Percentiles rank a stretch among this genome's conserved stretches.
Conservation (phyloP, 2,888 invertebrate species). For the Nycteola revayana region DNA sequence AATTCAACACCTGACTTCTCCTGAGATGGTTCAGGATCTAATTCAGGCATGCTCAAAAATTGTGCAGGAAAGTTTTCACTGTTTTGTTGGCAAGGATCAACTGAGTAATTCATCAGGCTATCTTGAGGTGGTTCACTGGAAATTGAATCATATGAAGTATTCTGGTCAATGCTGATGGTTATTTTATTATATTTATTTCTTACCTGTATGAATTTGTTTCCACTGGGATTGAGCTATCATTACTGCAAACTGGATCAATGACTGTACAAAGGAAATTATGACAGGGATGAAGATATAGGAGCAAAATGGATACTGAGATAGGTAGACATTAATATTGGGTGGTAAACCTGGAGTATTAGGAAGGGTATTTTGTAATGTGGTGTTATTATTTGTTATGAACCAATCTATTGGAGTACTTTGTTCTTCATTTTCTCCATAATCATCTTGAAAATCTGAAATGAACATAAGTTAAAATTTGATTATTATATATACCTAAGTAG, state of each 20-base stretch:
- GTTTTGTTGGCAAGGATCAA: conserved; percentile 50
- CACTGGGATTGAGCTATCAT: conserved; percentile 15
- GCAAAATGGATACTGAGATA: conserved; percentile 4
- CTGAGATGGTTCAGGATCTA: conserved; percentile 50
- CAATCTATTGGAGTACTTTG: conserved; percentile 63
- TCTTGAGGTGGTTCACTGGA: conserved; percentile 52
- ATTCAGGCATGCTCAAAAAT: conserved; percentile 69
- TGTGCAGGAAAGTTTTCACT: conserved; percentile 54
- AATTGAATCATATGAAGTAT: conserved; percentile 7
- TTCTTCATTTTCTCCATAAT: conserved; percentile 62
- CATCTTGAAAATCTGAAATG: conserved; percentile 55
- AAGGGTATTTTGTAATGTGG: conserved; percentile 27
- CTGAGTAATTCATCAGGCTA: conserved; percentile 51
- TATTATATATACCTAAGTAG: too few relatives aligned
- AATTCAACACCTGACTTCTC: conserved; percentile 54
- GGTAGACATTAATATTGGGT: conserved; percentile 22
- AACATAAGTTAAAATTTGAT: not conserved
- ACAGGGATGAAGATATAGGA: conserved; percentile 27
- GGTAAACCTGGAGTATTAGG: conserved; percentile 52
- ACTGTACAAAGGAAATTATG: conserved; percentile 35
- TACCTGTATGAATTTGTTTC: conserved; percentile 21
- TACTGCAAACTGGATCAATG: conserved; percentile 20
- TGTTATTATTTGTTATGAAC: conserved; percentile 42
- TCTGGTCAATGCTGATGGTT: not conserved
- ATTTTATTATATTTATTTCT: not conserved